Base-by-base conservation (phyloP, 1,140 invertebrate genomes). In the Drosophila gunungcola region DNA sequence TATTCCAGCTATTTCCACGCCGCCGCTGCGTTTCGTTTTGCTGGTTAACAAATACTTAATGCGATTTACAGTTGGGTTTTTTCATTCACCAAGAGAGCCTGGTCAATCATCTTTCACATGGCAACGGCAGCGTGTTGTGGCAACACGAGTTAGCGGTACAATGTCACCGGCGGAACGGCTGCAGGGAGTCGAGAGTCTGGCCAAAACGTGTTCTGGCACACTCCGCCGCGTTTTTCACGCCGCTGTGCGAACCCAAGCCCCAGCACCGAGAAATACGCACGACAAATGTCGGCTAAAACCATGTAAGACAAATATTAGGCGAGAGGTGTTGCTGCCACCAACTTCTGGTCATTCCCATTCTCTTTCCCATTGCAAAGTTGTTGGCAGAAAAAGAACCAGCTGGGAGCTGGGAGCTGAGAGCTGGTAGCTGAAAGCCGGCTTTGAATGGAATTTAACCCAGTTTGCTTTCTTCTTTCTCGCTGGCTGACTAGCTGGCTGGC, bases 401-500 rank as follows among this genome's bases (percentile, higher is more conserved):
- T 57, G 73, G 38, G 36, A 62, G 46, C 32, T 61, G 51, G 9
- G 13, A 29, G 38, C 53, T 4, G 10, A 48, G 56, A 52, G 21
- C 32, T 61, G 51, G 11, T 16, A 36, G 55, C 54, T 67, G 41
- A 45, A 56, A 72, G 74, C 68, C 78, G 78, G 75, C 77, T 62
- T 78, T 83, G 84, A 84, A 84, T 89, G 83, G 83, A 88, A 88
- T 88, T 83, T 84, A 88, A 80, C 83, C 83, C 32, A 88, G 80
- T 89, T 88, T 89, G 84, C 84, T 88, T 88, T 89, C 83, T 88
- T 78, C 77, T 78, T 74, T 64, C 13, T 36, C 32, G 29, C 27
- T 41, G 39, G n/a, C 56, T 42, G n/a, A 10, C 25, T 46, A 3
- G 45, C 46, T 10, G 36, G 10, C 29, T 41, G n/a, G 42, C 39